phyloP scores from a whole-genome alignment of 1,140 invertebrate species.

The Bombus cullumanus region DNA sequence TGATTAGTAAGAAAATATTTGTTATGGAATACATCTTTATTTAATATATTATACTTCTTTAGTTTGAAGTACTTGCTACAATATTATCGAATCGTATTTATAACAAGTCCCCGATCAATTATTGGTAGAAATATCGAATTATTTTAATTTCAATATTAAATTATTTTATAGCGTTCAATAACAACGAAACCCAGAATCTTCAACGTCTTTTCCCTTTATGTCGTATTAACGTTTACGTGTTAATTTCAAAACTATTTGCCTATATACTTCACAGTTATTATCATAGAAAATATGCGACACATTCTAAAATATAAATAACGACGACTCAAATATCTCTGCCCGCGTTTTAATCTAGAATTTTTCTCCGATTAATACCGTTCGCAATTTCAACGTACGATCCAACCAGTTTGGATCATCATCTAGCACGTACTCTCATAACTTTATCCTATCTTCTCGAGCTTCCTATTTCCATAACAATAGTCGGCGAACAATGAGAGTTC shows the following conservation, averaged over 20 bases:
- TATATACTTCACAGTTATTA: background rate
- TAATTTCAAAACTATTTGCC: too few species aligned
- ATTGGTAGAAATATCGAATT: background rate
- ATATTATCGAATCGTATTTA: background rate
- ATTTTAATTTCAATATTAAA: background rate
- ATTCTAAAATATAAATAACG: background rate
- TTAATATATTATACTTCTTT: background rate
- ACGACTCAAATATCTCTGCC: too few species aligned
- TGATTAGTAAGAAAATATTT: background rate
- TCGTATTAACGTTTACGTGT: background rate
- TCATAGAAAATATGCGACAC: background rate
- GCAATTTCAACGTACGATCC: background rate
- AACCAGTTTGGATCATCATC: slow-evolving; percentile 3
- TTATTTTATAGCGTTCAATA: background rate
- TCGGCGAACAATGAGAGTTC: slow-evolving; percentile 12
- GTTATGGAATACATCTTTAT: background rate
- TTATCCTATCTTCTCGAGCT: background rate
- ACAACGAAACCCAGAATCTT: background rate
- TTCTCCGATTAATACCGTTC: background rate
- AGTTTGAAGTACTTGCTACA: background rate
- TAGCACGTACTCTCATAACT: background rate
- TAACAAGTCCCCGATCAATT: background rate
- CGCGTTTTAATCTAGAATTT: background rate
- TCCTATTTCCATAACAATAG: slow-evolving; percentile 51
- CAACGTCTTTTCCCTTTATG: background rate